Conservation (phyloP, 2,888 invertebrate species). For the Mythimna vitellina region DNA sequence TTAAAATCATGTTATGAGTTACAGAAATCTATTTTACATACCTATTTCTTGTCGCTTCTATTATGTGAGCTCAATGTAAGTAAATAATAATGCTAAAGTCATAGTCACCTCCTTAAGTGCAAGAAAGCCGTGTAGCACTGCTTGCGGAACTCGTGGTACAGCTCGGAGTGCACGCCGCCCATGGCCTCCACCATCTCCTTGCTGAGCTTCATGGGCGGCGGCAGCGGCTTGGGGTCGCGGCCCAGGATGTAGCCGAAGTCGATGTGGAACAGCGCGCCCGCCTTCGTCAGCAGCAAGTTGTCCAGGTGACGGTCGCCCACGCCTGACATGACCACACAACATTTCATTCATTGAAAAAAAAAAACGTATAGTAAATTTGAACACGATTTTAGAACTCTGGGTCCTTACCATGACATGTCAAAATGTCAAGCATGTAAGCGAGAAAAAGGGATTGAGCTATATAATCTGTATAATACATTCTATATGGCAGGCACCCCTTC, state of each 20-base stretch:
- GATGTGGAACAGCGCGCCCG: slow-evolving; percentile 98
- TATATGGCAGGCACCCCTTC: too few relatives aligned
- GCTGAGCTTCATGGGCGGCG: slow-evolving; percentile 99
- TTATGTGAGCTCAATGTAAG: too few relatives aligned
- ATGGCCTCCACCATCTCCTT: slow-evolving; percentile 99
- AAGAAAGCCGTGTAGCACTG: slow-evolving; percentile 99
- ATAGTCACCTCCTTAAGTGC: slow-evolving; percentile 94
- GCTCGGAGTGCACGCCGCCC: slow-evolving; percentile 97
- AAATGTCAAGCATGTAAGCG: too few relatives aligned
- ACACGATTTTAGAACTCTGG: too few relatives aligned
- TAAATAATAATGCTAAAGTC: too few relatives aligned
- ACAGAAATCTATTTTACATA: too few relatives aligned
- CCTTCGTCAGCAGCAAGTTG: slow-evolving; percentile 97
- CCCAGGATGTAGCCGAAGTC: slow-evolving; percentile 99
- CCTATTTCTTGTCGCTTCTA: too few relatives aligned
- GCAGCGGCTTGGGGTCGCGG: slow-evolving; percentile 99
- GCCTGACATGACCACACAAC: slow-evolving; percentile 87
- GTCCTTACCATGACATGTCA: too few relatives aligned
- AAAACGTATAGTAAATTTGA: neutral
- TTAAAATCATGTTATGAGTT: too few relatives aligned
- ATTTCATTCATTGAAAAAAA: neutral
- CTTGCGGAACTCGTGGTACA: slow-evolving; percentile 98
- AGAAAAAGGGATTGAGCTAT: too few relatives aligned
- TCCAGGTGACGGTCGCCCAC: slow-evolving; percentile 99
- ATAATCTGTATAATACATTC: too few relatives aligned